phyloP scores from a whole-genome alignment of 2,113 vertebrate species.

The Chaenogobius annularis region DNA sequence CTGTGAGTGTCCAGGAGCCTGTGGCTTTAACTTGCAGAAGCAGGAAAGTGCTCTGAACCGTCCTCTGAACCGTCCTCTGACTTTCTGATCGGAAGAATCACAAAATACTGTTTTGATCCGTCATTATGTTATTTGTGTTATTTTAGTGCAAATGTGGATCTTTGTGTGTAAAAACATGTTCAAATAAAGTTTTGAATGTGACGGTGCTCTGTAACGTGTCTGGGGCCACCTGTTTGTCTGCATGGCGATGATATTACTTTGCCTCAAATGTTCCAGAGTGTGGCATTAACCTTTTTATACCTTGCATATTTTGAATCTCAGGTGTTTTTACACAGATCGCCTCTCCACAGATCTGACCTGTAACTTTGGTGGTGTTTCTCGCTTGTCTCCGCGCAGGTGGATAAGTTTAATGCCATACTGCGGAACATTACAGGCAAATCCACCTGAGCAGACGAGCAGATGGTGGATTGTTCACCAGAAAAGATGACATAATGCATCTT shows the following conservation, averaged over 20 bases:
- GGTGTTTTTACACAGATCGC: too few relatives aligned
- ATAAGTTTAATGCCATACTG: not conserved
- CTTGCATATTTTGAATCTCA: not conserved
- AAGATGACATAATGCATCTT: not conserved
- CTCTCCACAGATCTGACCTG: not conserved
- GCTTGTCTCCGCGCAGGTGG: not conserved
- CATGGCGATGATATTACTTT: not conserved
- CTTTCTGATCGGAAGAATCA: not conserved
- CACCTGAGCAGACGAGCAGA: not conserved
- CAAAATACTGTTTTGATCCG: not conserved
- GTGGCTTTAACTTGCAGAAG: slow-evolving; percentile 7
- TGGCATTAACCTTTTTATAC: not conserved
- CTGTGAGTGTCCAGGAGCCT: slow-evolving; percentile 51
- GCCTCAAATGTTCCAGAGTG: not conserved
- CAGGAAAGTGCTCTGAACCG: too few relatives aligned
- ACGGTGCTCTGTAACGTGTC: not conserved
- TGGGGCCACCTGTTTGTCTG: too few relatives aligned
- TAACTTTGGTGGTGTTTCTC: not conserved
- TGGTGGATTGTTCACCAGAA: not conserved
- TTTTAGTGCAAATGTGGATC: not conserved
- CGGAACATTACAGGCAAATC: not conserved
- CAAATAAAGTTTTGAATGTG: not conserved
- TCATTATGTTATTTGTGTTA: not conserved
- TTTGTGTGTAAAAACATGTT: not conserved
- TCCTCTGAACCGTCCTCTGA: slow-evolving; percentile 11